Evolutionary conservation across 2,888 invertebrate species (phyloP).

Genomic region (Spatulosminthurus flaviceps): DNA sequence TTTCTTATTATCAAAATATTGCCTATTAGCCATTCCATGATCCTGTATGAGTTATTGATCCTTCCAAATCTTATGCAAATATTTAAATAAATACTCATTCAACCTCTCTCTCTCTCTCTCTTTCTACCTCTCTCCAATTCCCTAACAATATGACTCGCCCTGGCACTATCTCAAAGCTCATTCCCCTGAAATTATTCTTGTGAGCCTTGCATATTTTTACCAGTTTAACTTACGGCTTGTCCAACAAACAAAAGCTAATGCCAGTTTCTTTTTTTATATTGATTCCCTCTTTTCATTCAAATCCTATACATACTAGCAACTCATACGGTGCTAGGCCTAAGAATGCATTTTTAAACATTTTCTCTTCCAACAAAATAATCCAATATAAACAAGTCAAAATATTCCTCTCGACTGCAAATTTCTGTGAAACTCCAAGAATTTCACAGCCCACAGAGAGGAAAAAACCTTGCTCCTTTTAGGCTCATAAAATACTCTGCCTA

Average conservation of each 20-base stretch:
- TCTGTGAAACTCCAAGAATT: background rate
- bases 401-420: background rate
- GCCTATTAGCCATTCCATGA: conserved; percentile 54
- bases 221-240: conserved; percentile 26
- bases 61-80: conserved; percentile 49
- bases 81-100: conserved; percentile 47
- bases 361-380: background rate
- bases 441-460: no score
- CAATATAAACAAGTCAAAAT: conserved; percentile 11
- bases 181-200: conserved; percentile 11
- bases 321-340: background rate
- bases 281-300: conserved; percentile 15
- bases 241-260: conserved; percentile 11
- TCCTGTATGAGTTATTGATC: conserved; percentile 50
- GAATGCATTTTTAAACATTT: no score
- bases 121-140: conserved; percentile 16
- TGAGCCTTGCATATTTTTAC: conserved; percentile 23
- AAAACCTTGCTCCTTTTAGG: background rate
- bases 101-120: conserved; percentile 31
- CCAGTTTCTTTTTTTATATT: conserved; percentile 21
- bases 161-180: conserved; percentile 9
- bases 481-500: background rate
- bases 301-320: background rate
- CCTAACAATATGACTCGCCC: conserved; percentile 27
- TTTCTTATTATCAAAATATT: conserved; percentile 60